Evolutionary conservation across 2,113 vertebrate genomes (phyloP).

Genomic region (Xenus cinereus): DNA sequence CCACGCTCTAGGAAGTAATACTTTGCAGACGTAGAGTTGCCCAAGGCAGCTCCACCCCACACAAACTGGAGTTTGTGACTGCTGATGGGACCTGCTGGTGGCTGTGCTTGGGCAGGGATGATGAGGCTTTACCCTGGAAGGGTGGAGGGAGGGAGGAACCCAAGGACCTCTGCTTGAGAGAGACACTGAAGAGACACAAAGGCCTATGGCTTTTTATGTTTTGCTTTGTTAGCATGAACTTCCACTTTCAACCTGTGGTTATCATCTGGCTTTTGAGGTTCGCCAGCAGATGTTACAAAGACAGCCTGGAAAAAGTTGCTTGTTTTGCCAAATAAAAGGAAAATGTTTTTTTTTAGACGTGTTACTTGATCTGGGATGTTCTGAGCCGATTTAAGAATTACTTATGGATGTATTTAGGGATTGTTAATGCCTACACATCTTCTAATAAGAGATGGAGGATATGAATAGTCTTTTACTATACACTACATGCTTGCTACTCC

Average conservation of each 20-base stretch:
- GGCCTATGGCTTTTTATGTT: background rate
- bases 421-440: background rate
- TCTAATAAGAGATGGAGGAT: background rate
- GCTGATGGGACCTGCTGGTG: background rate
- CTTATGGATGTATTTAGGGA: background rate
- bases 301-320: background rate
- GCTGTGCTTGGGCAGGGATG: background rate
- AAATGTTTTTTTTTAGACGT: background rate
- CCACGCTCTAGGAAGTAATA: background rate
- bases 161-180: background rate
- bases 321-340: background rate
- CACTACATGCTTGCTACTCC: background rate
- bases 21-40: background rate
- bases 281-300: background rate
- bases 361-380: background rate
- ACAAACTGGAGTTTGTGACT: background rate
- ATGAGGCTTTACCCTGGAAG: background rate
- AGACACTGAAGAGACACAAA: background rate
- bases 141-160: background rate
- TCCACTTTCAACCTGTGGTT: background rate
- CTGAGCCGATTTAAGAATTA: background rate
- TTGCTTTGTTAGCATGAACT: background rate
- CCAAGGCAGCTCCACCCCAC: background rate
- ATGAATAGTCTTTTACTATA: background rate
- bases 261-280: background rate